Base-by-base conservation (phyloP, 64 coral and sea anemone species). In the Anthopleura sola region DNA sequence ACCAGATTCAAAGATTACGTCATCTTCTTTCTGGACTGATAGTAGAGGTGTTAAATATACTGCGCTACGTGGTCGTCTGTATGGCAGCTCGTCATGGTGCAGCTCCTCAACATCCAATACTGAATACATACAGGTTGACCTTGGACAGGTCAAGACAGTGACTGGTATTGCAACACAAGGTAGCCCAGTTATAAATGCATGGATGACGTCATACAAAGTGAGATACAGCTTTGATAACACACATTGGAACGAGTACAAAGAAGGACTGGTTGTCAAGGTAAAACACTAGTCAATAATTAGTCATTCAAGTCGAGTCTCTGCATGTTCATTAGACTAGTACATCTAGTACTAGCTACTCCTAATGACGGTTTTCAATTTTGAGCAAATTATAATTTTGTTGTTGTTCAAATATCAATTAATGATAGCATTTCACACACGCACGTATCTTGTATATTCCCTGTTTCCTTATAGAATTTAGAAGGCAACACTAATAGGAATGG, bases 121-220 rank as follows among this genome's bases (percentile, higher is more conserved):
- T 62, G 58, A 62, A 21, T 62, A 62, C 58, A 62, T 62, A 62
- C 58, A 62, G 21, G 58, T 62, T 62, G 58, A 62, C 58, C 58
- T 62, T 62, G 58, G 58, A 23, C 21, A 62, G 58, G 24, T 21
- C 58, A 62, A 62, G 58, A 62, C 58, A 62, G 58, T 62, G 58
- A 62, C 58, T 7, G 58, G 58, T 62, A 62, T 62, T 62, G 58
- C 58, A 62, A 62, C 58, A 23, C 58, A 62, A 21, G 58, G 58
- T 62, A 26, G n/a, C 23, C 20, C 20, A 3, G 0, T 1, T 26
- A 1, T 26, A 3, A 3, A 62, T 21, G 24, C 7, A 26, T 62
- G 58, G 58, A 2, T 21, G 20, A 62, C 0, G 19, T 23, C 58
- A 3, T 62, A 62, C 23, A 62, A 62, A 62, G 23, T 62, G 4